Evolutionary conservation across 1,140 invertebrate species (phyloP).

Genomic region (Bacillus rossius): DNA sequence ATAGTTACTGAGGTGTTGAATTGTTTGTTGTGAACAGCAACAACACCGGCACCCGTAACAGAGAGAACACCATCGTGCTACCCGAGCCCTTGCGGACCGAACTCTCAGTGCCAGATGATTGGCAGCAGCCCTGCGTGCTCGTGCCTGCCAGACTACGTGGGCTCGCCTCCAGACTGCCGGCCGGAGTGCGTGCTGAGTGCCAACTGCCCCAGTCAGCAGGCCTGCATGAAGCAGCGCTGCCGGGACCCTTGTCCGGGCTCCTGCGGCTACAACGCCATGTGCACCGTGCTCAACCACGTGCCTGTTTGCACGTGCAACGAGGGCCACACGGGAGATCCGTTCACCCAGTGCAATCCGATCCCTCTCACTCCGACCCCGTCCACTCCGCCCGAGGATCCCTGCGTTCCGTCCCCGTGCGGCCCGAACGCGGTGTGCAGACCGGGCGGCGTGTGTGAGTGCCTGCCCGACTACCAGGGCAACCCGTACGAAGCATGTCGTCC

Average conservation of each 20-base stretch:
- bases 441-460: conserved; percentile 52
- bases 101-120: conserved; percentile 68
- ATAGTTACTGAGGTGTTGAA: no score
- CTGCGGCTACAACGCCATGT: conserved; percentile 67
- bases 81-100: conserved; percentile 75
- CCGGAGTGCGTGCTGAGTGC: conserved; percentile 67
- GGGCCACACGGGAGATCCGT: conserved; percentile 69
- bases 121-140: conserved; percentile 68
- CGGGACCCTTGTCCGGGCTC: conserved; percentile 68
- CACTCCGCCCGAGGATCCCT: conserved; percentile 44
- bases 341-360: conserved; percentile 57
- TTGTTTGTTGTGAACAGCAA: conserved; percentile 20
- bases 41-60: conserved; percentile 41
- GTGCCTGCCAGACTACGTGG: conserved; percentile 66
- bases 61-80: conserved; percentile 63
- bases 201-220: conserved; percentile 62
- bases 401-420: conserved; percentile 74
- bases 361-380: conserved; percentile 29
- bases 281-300: conserved; percentile 65
- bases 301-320: conserved; percentile 68
- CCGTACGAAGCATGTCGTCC: conserved; percentile 74
- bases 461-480: conserved; percentile 68
- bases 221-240: conserved; percentile 67
- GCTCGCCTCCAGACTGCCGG: conserved; percentile 66
- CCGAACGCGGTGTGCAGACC: conserved; percentile 60